Base-by-base conservation (phyloP, 1,140 invertebrate genomes). In the Eriocheir sinensis region DNA sequence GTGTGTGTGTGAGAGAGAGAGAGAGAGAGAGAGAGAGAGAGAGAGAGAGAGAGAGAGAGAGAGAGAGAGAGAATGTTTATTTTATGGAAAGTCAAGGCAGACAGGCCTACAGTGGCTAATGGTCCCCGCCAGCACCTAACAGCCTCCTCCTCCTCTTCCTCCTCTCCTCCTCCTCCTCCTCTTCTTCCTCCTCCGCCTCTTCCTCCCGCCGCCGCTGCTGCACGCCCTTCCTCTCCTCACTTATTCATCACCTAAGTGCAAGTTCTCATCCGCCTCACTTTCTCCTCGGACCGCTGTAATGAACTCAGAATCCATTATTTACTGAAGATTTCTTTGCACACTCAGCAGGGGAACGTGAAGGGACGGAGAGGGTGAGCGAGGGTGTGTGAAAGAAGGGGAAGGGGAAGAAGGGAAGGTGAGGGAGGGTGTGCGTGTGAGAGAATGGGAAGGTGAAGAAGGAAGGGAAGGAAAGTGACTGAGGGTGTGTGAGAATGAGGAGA, bases 11-110 rank as follows among this genome's bases (percentile, higher is more conserved):
- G 79, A 48, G 80, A 86, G 92, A 86, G 92, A 30, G 92, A 86
- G 92, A 48, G 81, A 86, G 83, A 86, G 44, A 86, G 85, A 53
- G 83, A 89, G 41, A 93, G 83, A 89, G 92, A 92, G 44, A 93
- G 92, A 38, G 79, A 85, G 92, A 53, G 92, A 88, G 83, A 36
- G 80, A 60, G 92, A 89, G 93, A 80, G 93, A 90, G 93, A 36
- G 88, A 81, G 86, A 90, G 88, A 80, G 88, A 94, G 88, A 90
- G 80, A 60, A 94, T 91, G 89, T 91, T 94, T 91, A 91, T 91
- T 91, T 94, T 91, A 91, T 91, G 89, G 93, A 89, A 94, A 89
- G 53, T 94, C 60, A 94, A 94, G 93, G 86, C 89, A 53, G 86
- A 81, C 93, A 94, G 86, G 86, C 93, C 93, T 94, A 94, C 85